These are phyloP conservation scores for Toxotes chatareus DNA, from an alignment of 2,113 vertebrate genomes.

Conservation along the genomic window DNA sequence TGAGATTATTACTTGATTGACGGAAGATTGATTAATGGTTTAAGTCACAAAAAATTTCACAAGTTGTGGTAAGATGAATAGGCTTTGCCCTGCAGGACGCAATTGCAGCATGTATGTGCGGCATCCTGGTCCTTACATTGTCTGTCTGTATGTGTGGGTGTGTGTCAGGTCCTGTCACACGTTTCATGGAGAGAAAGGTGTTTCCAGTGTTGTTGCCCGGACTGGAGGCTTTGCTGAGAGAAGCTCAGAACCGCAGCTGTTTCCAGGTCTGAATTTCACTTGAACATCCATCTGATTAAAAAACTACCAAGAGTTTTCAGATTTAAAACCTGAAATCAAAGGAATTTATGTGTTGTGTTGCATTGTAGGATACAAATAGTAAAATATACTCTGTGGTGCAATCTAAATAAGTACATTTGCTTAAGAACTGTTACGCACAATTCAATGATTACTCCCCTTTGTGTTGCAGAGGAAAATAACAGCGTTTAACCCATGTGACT, in stretches of 20 bases:
- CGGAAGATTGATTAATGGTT: too few species aligned
- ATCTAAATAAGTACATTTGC: too few species aligned
- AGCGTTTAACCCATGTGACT: conserved; percentile 91
- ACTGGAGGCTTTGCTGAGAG: conserved; percentile 86
- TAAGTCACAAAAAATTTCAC: too few species aligned
- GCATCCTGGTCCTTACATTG: not conserved
- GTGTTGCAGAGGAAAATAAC: conserved; percentile 87
- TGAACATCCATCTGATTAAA: not conserved
- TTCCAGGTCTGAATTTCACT: conserved; percentile 85
- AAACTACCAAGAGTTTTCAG: not conserved
- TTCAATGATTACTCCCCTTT: conserved; percentile 1
- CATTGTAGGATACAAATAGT: too few species aligned
- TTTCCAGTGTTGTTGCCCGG: conserved; percentile 91
- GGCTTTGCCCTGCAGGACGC: too few species aligned
- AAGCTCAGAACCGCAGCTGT: conserved; percentile 86
- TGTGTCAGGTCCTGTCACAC: conserved; percentile 82
- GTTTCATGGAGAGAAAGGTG: conserved; percentile 85
- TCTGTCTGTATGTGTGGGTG: not conserved
- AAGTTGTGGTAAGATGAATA: too few species aligned
- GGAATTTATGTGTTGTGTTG: too few species aligned
- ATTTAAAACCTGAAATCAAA: not conserved
- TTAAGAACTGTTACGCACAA: too few species aligned
- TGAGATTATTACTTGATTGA: not conserved
- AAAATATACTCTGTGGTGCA: too few species aligned
- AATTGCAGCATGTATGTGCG: not conserved